Base-by-base conservation (phyloP, 2,888 invertebrate genomes). In the Iphiclides podalirius region DNA sequence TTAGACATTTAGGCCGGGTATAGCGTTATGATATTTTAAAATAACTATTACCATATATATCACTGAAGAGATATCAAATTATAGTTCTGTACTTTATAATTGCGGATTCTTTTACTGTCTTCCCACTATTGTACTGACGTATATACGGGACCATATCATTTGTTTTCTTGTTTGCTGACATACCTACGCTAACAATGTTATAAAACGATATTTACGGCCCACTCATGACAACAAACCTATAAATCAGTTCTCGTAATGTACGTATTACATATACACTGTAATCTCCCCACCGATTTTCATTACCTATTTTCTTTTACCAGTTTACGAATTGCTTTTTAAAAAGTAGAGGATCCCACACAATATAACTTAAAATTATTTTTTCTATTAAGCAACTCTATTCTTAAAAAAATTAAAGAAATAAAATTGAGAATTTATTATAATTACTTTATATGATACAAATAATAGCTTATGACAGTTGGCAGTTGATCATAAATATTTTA, bases 211-310 rank as follows among this genome's bases (percentile, higher is more conserved):
- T 56, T 44, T 52, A 56, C 36, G 44, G 48, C 20, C 14, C 2
- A 37, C 35, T 50, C 56, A 59, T 53, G 50, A 51, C 54, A 59
- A 59, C 55, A 59, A 57, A 52, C 34, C 40, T 50, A 58, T 59
- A 54, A 59, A 58, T 56, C 40, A 52, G 23, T 35, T n/a, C 35
- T 11, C 28, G 26, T 12, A 17, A 35, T 23, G 40, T 20, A 39
- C 28, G 13, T 40, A 39, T 44, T 34, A 34, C 26, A 11, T 38
- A 26, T 42, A 42, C 28, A 43, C 13, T 23, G 35, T 43, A 35
- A 33, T 33, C 16, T 42, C 26, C 1, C 31, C 11, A 20, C 9
- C 13, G 41, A 42, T 33, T 26, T 26, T 7, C 26, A 26, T 8
- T 8, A 6, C n/a, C 20, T 20, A 20, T 20, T 20, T 20, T 11